Conservation (phyloP, 1,140 invertebrate species). For the Drosophila azteca region DNA sequence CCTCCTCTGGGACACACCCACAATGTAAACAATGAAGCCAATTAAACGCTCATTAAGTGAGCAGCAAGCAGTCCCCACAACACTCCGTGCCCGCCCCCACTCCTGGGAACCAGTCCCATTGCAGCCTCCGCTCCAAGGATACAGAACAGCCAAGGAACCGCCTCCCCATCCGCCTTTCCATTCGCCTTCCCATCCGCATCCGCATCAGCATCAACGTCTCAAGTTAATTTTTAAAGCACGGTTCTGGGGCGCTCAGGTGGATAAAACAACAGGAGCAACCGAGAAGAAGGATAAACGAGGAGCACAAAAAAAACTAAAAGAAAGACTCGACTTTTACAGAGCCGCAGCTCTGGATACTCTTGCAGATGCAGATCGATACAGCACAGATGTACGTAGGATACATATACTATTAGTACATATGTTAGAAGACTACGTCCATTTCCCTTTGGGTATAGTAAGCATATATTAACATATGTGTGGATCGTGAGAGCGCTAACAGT, state of each 20-base stretch:
- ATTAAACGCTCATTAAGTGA: conserved; percentile 81
- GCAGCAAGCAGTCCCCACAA: conserved; percentile 22
- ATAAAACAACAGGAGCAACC: conserved; percentile 37
- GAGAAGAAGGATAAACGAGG: neutral
- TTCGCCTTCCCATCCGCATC: conserved; percentile 1
- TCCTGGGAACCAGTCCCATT: too few species aligned
- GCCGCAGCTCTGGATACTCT: too few species aligned
- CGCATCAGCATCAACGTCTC: conserved; percentile 42
- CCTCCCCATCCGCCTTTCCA: neutral
- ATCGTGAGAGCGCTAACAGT: too few species aligned
- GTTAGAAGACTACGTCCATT: too few species aligned
- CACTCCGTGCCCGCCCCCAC: too few species aligned
- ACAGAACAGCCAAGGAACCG: conserved; percentile 13
- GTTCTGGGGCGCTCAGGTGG: conserved; percentile 45
- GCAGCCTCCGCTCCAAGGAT: conserved; percentile 10
- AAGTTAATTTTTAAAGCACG: conserved; percentile 62
- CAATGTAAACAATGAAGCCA: conserved; percentile 76
- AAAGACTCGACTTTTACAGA: neutral
- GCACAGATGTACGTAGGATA: too few species aligned
- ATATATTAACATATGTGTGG: too few species aligned
- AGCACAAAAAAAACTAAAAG: conserved; percentile 12
- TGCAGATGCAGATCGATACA: too few species aligned
- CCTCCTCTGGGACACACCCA: conserved; percentile 35
- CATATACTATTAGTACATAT: too few species aligned
- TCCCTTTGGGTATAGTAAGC: too few species aligned